Base-by-base conservation (phyloP, 2,888 invertebrate species). In the Ectropis crepuscularia region DNA sequence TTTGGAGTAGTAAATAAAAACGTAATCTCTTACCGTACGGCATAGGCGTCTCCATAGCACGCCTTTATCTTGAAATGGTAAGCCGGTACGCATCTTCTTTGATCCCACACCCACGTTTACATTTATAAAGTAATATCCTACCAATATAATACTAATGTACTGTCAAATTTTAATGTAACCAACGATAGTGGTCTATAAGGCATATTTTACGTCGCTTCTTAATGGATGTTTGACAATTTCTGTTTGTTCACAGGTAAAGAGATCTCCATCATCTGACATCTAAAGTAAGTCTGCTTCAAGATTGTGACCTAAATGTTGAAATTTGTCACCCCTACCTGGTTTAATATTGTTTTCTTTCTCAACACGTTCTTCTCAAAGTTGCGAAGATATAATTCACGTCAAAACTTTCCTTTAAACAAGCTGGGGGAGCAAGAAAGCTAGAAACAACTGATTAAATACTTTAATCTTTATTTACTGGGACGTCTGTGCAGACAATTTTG, bases 1-100 rank as follows among this genome's bases (percentile, higher is more conserved):
- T 90, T 90, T 87, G 80, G 86, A 84, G 92, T 83, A 89, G 91
- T 92, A 92, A 92, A 92, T 91, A 92, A 91, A 92, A 88, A 83
- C 86, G 82, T 90, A 90, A 92, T 92, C 92, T 91, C 80, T 83
- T 80, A 82, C 83, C 76, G 81, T 86, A 85, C 82, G 82, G 83
- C 78, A 86, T 80, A 89, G 90, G 90, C 91, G 91, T 90, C 91
- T 89, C 82, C 66, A 84, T 81, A 87, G 87, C 89, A 88, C 89
- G 82, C 79, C 79, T 84, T 90, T 92, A 92, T 92, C 92, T 87
- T 67, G 67, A 74, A 81, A 85, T 84, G 85, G 86, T 86, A 83
- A 85, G 82, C 83, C 85, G 86, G 53, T 83, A 87, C 82, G 85
- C 85, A 86, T 86, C 83, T 86, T 79, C 90, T 90, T 89, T 92